Evolutionary conservation across 2,113 vertebrate genomes (phyloP).

Genomic region (Budorcas taxicolor): DNA sequence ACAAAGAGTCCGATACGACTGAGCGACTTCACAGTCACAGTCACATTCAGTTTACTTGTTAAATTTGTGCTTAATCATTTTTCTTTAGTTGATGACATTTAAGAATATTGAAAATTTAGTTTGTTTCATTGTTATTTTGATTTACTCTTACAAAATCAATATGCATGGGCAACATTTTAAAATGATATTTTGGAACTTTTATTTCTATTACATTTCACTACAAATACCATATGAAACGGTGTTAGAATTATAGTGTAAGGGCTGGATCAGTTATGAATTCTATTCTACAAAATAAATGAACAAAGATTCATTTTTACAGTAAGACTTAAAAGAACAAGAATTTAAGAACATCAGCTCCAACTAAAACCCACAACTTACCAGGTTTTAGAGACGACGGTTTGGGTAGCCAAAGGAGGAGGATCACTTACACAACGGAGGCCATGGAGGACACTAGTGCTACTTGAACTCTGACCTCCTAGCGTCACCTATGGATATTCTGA

Average conservation of each 20-base stretch:
- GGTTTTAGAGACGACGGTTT: neutral
- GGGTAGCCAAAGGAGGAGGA: neutral
- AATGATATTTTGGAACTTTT: conserved; percentile 45
- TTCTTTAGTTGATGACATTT: conserved; percentile 58
- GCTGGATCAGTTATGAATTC: conserved; percentile 37
- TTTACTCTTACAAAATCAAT: conserved; percentile 56
- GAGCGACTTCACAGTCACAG: no score
- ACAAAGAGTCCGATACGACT: no score
- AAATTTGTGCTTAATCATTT: neutral
- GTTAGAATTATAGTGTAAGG: conserved; percentile 46
- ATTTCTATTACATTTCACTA: conserved; percentile 32
- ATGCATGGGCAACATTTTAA: conserved; percentile 49
- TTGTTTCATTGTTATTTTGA: conserved; percentile 50
- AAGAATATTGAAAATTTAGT: conserved; percentile 34
- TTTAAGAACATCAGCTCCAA: neutral
- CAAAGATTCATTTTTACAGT: conserved; percentile 25
- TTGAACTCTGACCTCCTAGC: neutral
- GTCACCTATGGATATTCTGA: neutral
- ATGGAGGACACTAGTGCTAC: accelerated
- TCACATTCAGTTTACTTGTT: neutral
- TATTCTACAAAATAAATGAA: conserved; percentile 35
- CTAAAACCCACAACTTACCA: neutral
- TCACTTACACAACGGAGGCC: neutral
- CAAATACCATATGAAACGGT: conserved; percentile 41
- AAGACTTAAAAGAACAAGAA: neutral